Base-by-base conservation (phyloP, 92 coral and sea anemone species). In the Umimayanthus kanabou region DNA sequence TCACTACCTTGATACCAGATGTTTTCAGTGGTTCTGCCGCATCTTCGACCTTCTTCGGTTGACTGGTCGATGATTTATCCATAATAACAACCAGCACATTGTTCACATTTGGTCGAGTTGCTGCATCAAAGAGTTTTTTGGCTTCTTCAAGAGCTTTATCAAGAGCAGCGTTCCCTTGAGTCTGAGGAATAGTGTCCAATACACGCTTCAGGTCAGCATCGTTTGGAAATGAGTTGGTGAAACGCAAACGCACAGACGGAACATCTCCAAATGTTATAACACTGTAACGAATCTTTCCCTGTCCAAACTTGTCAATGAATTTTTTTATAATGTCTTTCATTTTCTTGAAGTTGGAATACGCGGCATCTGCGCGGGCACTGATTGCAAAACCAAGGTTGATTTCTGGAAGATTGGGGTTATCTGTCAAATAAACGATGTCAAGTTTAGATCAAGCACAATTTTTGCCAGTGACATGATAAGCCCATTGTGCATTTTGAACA, bases 301-400 rank as follows among this genome's bases (percentile, higher is more conserved):
- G 94, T 49, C 95, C 92, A 77, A 92, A 93, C 72, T 88, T 93
- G 76, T 89, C 94, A 69, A 96, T 87, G 30, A 93, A 77, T 57
- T 85, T 82, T 47, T 89, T 88, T 10, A 95, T 87, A 69, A 93
- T 88, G 26, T 89, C 94, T 85, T 91, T 93, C 93, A 91, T 88
- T 90, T 88, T 93, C 16, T 90, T 82, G 53, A 92, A 92, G 58
- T 93, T 91, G 80, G 88, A 84, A 15, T 76, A 53, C 7, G 92
- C 90, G 77, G 92, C 84, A 20, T 94, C 83, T 53, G 88, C 88
- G 50, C 95, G 88, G 20, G 98, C 96, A 66, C 97, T 95, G 49
- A 96, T 61, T 6, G 95, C 92, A 73, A 96, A 96, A 37, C 92
- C 96, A 39, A 96, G 85, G 85, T 96, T 98, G 69, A 95, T 55